A percentile compares a stretch with the other conserved stretches of the same genome.
phyloP scores from a whole-genome alignment of 2,113 vertebrate species.

The Bambusicola thoracicus region DNA sequence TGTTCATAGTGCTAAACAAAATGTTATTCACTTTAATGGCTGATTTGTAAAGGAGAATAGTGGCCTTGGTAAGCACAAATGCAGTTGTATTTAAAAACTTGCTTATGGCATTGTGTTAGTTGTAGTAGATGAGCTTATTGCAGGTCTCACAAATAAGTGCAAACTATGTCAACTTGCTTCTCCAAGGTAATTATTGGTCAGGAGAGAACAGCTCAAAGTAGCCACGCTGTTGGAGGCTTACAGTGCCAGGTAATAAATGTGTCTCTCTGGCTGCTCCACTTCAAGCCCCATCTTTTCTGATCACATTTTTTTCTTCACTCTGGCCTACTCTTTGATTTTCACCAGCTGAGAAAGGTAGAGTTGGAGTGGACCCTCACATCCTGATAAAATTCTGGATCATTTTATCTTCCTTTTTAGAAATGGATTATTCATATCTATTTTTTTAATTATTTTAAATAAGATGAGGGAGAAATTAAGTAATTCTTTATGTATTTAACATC shows the following conservation, averaged over 20 bases:
- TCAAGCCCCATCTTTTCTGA: neutral
- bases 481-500: neutral
- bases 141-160: neutral
- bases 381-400: neutral
- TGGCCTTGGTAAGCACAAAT: neutral
- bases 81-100: neutral
- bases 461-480: neutral
- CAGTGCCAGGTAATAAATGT: neutral
- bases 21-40: neutral
- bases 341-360: neutral
- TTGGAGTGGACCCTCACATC: neutral
- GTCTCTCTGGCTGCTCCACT: rapidly evolving
- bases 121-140: neutral
- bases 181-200: neutral
- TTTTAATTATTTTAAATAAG: neutral
- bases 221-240: neutral
- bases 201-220: neutral
- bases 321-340: neutral
- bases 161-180: constrained; percentile 13
- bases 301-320: neutral
- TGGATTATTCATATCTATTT: neutral
- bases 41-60: neutral
- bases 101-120: neutral
- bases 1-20: constrained; percentile 6
- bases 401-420: neutral